Base-by-base conservation (phyloP, 2,888 invertebrate species). In the Parascotia fuliginaria region DNA sequence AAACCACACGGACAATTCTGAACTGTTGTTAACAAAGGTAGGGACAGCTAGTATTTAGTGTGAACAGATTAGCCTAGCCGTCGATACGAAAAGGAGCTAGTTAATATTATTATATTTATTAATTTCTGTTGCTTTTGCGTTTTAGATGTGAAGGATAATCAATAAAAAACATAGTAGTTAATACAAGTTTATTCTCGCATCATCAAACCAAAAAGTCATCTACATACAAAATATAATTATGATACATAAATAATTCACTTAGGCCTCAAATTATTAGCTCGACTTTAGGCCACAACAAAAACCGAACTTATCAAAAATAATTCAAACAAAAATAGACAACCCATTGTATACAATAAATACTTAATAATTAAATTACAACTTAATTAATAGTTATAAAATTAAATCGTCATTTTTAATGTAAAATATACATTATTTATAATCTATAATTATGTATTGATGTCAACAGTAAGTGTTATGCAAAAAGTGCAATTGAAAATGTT, bases 121-220 rank as follows among this genome's bases (percentile, higher is more conserved):
- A n/a, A n/a, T n/a, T n/a, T n/a, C n/a, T n/a, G n/a, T n/a, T n/a
- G n/a, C n/a, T n/a, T 2, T 19, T 2, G 19, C 19, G 19, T 2
- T 19, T 5, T 3, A 19, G 5, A 19, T 2, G 19, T 19, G 2
- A 19, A 19, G 19, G 19, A 3, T 19, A 19, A 19, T 13, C 3
- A 37, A 53, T 39, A 15, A 29, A 45, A 16, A 39, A n/a, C 41
- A 31, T 12, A 43, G 47, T 86, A 83, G 75, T 73, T 86, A 83
- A 83, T 90, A 89, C 85, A 87, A 73, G 79, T 91, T 89, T 90
- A 90, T 89, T 89, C 77, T 85, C 80, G 86, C 81, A 84, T 87
- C 79, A 75, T 85, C 85, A 83, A 85, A 84, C 74, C n/a, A 79
- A 78, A 83, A 75, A 74, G 55, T 56, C 52, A 34, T 62, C 55